A percentile compares a stretch with the other conserved stretches of the same genome.
Conservation (phyloP, 2,797 vertebrate genomes). For the Acipenser transmontanus region DNA sequence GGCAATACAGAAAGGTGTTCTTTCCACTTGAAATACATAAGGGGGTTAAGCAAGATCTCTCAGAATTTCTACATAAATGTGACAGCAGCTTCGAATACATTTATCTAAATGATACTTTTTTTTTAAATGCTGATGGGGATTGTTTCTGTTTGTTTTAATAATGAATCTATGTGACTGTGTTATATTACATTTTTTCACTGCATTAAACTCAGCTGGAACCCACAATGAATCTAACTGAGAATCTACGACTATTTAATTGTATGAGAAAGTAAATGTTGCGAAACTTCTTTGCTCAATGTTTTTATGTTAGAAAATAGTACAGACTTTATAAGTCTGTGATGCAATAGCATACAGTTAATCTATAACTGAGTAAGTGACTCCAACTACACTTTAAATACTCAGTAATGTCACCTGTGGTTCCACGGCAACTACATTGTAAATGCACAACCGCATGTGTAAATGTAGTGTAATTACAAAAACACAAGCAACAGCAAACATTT, state of each 20-base stretch:
- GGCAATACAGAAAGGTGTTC: no score
- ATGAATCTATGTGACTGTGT: conserved; percentile 15
- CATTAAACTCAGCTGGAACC: conserved; percentile 13
- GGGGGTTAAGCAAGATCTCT: no score
- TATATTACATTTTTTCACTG: conserved; percentile 17
- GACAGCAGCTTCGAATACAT: not conserved
- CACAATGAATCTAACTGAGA: conserved; percentile 3
- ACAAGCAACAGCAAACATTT: no score
- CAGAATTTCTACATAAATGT: not conserved
- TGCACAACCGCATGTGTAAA: no score
- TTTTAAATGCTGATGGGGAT: not conserved
- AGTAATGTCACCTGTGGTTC: no score
- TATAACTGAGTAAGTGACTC: no score
- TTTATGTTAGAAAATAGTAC: not conserved
- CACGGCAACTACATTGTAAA: no score
- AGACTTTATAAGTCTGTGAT: no score
- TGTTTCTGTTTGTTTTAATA: conserved; percentile 7
- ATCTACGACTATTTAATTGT: conserved; percentile 9
- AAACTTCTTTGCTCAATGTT: conserved; percentile 8
- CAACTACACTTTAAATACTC: no score
- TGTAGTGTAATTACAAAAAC: no score
- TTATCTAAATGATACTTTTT: not conserved
- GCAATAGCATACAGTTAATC: no score
- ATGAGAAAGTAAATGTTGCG: conserved; percentile 20
- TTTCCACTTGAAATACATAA: no score